These are phyloP conservation scores for Tupaia tana DNA, from an alignment of 2,113 vertebrate species.

Conservation along the genomic window DNA sequence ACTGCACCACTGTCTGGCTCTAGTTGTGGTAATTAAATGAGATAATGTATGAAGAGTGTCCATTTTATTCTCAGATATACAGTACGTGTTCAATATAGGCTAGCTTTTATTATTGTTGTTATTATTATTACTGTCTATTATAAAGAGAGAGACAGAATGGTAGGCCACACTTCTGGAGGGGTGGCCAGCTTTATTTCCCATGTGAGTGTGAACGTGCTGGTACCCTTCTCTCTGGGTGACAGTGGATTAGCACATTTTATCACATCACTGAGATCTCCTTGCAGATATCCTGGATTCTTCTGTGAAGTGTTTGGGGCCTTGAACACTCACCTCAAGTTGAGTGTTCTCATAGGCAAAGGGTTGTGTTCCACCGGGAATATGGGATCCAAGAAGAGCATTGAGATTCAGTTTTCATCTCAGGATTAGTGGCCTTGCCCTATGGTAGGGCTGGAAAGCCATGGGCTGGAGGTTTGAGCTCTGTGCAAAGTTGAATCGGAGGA, in stretches of 20 bases:
- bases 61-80: neutral
- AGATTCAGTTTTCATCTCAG: constrained; percentile 64
- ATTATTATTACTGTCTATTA: neutral
- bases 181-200: neutral
- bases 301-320: neutral
- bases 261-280: constrained; percentile 36
- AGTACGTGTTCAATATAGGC: neutral
- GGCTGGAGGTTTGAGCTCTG: constrained; percentile 69
- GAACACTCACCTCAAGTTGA: constrained; percentile 48
- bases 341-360: neutral
- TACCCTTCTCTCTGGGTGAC: neutral
- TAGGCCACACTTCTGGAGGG: neutral
- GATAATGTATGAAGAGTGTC: neutral
- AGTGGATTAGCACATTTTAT: neutral
- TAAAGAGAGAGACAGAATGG: neutral
- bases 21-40: neutral
- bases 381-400: neutral
- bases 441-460: constrained; percentile 55
- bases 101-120: neutral
- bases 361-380: constrained; percentile 47
- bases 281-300: constrained; percentile 28
- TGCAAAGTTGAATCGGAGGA: constrained; percentile 44
- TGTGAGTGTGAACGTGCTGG: neutral
- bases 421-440: neutral
- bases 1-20: too few relatives aligned